Percentiles rank a stretch among this genome's conserved stretches.
These are phyloP conservation scores for Antheraea pernyi DNA, from an alignment of 1,140 invertebrate genomes.

Conservation along the genomic window DNA sequence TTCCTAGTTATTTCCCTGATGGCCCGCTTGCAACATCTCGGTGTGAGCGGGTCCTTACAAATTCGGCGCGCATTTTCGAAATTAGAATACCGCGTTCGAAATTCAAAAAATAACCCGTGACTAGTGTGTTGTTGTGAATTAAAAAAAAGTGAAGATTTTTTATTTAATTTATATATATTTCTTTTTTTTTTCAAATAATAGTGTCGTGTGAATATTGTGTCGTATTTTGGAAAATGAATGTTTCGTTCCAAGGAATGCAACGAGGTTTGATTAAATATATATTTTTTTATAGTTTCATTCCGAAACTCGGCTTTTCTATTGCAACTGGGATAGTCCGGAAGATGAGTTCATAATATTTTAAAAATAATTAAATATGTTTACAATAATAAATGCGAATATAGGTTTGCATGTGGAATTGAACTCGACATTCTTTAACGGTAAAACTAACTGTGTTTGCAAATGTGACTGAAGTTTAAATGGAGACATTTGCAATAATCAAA, in stretches of 20 bases:
- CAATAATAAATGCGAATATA: slow-evolving; percentile 14
- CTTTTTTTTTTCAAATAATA: background rate
- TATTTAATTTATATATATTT: slow-evolving; percentile 10
- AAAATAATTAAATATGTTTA: background rate
- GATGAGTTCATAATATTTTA: background rate
- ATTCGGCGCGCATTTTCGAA: slow-evolving; percentile 58
- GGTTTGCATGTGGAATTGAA: slow-evolving; percentile 29
- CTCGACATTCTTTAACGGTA: slow-evolving; percentile 20
- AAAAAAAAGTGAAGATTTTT: slow-evolving; percentile 8
- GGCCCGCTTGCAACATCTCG: slow-evolving; percentile 72
- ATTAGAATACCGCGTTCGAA: slow-evolving; percentile 18
- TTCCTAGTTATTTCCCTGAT: slow-evolving; percentile 73
- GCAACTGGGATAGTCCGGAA: slow-evolving; percentile 19
- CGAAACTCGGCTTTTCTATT: slow-evolving; percentile 14
- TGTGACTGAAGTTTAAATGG: too few relatives aligned
- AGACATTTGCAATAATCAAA: too few relatives aligned
- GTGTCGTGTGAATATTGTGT: background rate
- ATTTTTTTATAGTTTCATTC: slow-evolving; percentile 5
- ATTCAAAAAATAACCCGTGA: slow-evolving; percentile 36
- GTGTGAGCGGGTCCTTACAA: slow-evolving; percentile 71
- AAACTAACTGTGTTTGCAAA: slow-evolving; percentile 15
- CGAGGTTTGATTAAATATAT: slow-evolving; percentile 28
- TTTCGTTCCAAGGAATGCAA: slow-evolving; percentile 24
- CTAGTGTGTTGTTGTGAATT: slow-evolving; percentile 37
- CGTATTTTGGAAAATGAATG: slow-evolving; percentile 13